A percentile compares a stretch with the other conserved stretches of the same genome.
Conservation (phyloP, 2,113 vertebrate genomes). For the Cyanistes caeruleus region DNA sequence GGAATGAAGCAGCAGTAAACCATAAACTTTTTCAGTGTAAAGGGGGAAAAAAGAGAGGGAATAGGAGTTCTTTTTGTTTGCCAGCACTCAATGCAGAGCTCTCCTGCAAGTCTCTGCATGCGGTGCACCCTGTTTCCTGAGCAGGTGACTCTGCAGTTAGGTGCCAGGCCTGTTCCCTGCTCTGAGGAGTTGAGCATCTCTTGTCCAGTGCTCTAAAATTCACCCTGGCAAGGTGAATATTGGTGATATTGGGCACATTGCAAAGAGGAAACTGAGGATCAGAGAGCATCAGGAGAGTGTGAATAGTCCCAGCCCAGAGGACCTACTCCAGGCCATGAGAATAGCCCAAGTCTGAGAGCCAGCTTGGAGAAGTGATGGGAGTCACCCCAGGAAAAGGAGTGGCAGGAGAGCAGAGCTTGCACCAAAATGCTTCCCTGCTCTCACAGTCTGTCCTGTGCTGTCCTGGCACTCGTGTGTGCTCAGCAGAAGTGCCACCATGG, state of each 20-base stretch:
- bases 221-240: not conserved
- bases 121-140: not conserved
- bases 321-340: not conserved
- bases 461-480: not conserved
- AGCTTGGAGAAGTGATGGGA: not conserved
- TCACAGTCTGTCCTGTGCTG: accelerated
- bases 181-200: not conserved
- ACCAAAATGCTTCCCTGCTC: not conserved
- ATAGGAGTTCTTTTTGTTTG: not conserved
- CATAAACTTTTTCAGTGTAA: not conserved
- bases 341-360: not conserved
- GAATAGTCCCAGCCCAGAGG: not conserved
- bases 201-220: not conserved
- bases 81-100: not conserved
- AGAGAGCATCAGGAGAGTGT: not conserved
- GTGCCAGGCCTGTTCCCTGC: not conserved
- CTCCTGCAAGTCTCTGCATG: not conserved
- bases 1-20: not conserved
- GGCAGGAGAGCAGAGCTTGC: not conserved
- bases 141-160: not conserved
- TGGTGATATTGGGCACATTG: accelerated
- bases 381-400: not conserved
- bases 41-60: not conserved
- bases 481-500: not conserved
- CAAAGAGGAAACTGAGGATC: not conserved